Evolutionary conservation across 2,797 vertebrate genomes (phyloP).

Genomic region (Enoplosus armatus): DNA sequence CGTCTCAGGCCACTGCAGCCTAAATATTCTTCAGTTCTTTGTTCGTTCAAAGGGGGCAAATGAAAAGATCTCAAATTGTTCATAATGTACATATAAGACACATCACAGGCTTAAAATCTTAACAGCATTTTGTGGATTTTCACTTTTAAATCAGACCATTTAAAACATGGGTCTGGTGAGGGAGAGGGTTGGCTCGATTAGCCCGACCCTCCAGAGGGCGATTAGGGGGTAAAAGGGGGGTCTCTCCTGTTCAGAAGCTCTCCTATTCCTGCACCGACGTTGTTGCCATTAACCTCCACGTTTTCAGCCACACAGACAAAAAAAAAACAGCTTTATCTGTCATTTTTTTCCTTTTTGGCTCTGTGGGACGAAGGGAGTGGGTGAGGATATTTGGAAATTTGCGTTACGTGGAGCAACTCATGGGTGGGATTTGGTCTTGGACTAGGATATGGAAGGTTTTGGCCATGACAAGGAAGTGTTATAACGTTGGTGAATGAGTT

Average conservation of each 20-base stretch:
- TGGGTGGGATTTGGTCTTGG: background rate
- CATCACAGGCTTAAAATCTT: slow-evolving; percentile 45
- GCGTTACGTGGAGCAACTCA: background rate
- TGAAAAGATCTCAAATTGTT: slow-evolving; percentile 41
- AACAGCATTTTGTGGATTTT: slow-evolving; percentile 41
- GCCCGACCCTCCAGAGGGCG: background rate
- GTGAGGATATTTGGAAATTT: background rate
- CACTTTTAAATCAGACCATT: slow-evolving; percentile 18
- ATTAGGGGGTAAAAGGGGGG: background rate
- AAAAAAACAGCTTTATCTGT: background rate
- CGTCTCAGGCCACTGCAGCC: slow-evolving; percentile 3
- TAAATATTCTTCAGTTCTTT: slow-evolving; percentile 44
- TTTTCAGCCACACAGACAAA: background rate
- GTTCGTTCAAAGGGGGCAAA: slow-evolving; percentile 26
- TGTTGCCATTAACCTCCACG: background rate
- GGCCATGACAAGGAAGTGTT: background rate
- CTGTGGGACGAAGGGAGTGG: background rate
- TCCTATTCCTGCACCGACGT: background rate
- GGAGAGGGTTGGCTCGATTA: slow-evolving; percentile 9
- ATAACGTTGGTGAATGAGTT: background rate
- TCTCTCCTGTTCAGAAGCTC: background rate
- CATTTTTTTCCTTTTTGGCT: background rate
- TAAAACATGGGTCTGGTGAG: slow-evolving; percentile 38
- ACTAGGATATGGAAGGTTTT: background rate
- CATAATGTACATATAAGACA: slow-evolving; percentile 56